A percentile compares a stretch with the other conserved stretches of the same genome.
Evolutionary conservation across 2,888 invertebrate genomes (phyloP).

Genomic region (Patella caerulea): DNA sequence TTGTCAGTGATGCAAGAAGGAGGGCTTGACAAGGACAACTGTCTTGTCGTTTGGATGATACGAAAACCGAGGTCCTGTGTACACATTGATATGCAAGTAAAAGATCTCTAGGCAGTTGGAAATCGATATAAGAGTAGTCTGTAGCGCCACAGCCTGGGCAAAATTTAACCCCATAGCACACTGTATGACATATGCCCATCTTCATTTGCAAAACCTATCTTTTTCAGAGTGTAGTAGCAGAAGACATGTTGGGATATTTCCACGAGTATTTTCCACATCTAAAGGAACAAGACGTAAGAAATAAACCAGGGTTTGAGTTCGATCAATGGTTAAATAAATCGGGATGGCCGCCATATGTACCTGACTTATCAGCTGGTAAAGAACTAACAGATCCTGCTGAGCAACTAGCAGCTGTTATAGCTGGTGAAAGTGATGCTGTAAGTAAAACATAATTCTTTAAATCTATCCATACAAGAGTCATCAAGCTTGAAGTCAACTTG

Average conservation of each 20-base stretch:
- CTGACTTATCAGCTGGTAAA: slow-evolving; percentile 43
- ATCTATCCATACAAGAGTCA: too few relatives aligned
- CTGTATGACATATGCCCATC: background rate
- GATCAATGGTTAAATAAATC: slow-evolving; percentile 42
- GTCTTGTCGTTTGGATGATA: too few relatives aligned
- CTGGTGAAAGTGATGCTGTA: slow-evolving; percentile 17
- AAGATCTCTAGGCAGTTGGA: background rate
- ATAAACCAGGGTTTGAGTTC: slow-evolving; percentile 43
- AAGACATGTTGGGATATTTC: slow-evolving; percentile 42
- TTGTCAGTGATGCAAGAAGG: too few relatives aligned
- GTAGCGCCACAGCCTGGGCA: background rate
- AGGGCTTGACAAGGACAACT: too few relatives aligned
- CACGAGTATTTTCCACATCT: slow-evolving; percentile 40
- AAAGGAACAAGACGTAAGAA: slow-evolving; percentile 23
- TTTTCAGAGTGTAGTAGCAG: slow-evolving; percentile 37
- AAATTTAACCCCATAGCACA: background rate
- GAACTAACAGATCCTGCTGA: slow-evolving; percentile 42
- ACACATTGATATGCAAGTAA: background rate
- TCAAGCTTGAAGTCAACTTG: too few relatives aligned
- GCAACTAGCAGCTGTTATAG: slow-evolving; percentile 27
- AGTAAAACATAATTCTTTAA: background rate
- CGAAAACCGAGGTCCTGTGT: too few relatives aligned
- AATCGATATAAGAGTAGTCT: background rate
- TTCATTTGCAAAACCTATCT: background rate
- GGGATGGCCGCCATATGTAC: slow-evolving; percentile 46